Evolutionary conservation across 2,797 vertebrate genomes (phyloP).

Genomic region (Linurgus olivaceus): DNA sequence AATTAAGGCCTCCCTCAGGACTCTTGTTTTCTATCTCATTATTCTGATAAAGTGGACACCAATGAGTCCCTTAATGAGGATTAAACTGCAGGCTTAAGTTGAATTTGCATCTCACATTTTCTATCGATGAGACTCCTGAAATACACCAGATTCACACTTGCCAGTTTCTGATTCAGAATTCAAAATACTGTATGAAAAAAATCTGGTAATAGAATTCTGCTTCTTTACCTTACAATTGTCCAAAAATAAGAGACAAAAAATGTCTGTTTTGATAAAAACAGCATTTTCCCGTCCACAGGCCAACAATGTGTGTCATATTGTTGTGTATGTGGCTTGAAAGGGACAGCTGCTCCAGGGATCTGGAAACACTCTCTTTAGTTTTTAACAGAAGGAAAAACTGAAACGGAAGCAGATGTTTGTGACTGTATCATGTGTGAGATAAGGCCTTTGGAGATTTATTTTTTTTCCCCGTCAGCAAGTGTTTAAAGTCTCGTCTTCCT

Average conservation of each 20-base stretch:
- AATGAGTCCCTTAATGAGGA: slow-evolving; percentile 53
- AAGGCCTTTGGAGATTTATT: slow-evolving; percentile 33
- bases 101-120: slow-evolving; percentile 50
- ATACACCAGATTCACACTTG: not conserved
- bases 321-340: slow-evolving; percentile 55
- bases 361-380: slow-evolving; percentile 56
- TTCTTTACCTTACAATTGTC: not conserved
- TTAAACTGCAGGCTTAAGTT: slow-evolving; percentile 48
- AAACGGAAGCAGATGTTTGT: slow-evolving; percentile 64
- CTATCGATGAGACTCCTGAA: not conserved
- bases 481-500: slow-evolving; percentile 59
- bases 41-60: slow-evolving; percentile 64
- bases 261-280: slow-evolving; percentile 35
- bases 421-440: slow-evolving; percentile 33
- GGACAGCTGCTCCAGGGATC: slow-evolving; percentile 60
- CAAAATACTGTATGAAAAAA: not conserved
- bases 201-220: not conserved
- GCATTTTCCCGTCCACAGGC: slow-evolving; percentile 9
- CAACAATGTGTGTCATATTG: slow-evolving; percentile 35
- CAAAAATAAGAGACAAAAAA: not conserved
- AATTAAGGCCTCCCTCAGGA: slow-evolving; percentile 58
- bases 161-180: not conserved
- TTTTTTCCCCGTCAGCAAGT: not conserved
- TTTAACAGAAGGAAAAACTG: slow-evolving; percentile 54
- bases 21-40: slow-evolving; percentile 54